Evolutionary conservation across 2,797 vertebrate species (phyloP).

Genomic region (Austrolebias charrua): DNA sequence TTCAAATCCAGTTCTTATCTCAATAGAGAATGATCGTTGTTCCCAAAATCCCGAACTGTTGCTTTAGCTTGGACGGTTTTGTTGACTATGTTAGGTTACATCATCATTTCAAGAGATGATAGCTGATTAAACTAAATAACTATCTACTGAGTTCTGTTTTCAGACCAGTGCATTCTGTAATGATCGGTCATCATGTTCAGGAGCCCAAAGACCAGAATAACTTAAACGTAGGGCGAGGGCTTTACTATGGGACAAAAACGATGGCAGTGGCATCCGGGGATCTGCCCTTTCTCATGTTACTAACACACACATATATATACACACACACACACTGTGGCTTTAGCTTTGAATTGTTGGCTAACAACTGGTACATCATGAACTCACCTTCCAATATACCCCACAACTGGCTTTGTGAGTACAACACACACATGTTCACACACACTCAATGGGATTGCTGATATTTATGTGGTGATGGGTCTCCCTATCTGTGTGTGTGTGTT

Average conservation of each 20-base stretch:
- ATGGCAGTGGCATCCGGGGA: conserved; percentile 36
- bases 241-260: conserved; percentile 39
- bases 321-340: conserved; percentile 1
- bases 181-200: conserved; percentile 20
- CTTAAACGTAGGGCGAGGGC: conserved; percentile 23
- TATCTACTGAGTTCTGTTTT: conserved; percentile 23
- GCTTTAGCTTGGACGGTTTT: neutral
- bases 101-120: conserved; percentile 9
- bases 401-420: conserved; percentile 52
- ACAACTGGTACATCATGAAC: conserved; percentile 32
- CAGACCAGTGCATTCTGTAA: conserved; percentile 21
- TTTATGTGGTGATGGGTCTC: conserved; percentile 49
- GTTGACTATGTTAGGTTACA: conserved; percentile 3
- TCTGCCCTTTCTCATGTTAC: conserved; percentile 69
- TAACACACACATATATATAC: conserved; percentile 34
- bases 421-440: conserved; percentile 9
- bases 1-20: no score
- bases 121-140: conserved; percentile 40
- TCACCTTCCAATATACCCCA: conserved; percentile 39
- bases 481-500: conserved; percentile 39
- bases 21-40: no score
- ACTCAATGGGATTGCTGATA: conserved; percentile 29
- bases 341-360: conserved; percentile 30
- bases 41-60: neutral
- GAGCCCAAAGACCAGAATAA: conserved; percentile 12